Conservation (phyloP, 2,113 vertebrate genomes). For the Mystacornis crossleyi region DNA sequence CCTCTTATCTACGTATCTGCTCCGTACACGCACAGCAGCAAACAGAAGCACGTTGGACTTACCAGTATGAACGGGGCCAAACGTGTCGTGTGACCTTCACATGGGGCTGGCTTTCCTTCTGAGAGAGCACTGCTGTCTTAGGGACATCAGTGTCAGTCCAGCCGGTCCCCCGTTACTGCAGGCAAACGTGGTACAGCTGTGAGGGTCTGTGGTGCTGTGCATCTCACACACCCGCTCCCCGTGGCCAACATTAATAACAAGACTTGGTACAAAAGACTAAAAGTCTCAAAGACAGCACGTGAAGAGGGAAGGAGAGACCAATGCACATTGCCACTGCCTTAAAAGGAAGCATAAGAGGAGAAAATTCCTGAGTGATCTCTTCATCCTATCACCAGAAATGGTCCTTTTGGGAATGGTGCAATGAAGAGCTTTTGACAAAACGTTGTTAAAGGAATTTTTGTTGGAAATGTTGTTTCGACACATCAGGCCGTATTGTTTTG, state of each 20-base stretch:
- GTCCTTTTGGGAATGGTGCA: background rate
- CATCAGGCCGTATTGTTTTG: slow-evolving; percentile 25
- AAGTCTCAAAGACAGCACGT: background rate
- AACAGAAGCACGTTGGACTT: background rate
- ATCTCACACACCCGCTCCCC: background rate
- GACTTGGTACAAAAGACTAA: background rate
- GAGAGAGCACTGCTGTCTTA: background rate
- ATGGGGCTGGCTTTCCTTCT: background rate
- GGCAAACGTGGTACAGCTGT: background rate
- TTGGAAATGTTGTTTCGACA: slow-evolving; percentile 13
- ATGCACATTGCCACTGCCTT: background rate
- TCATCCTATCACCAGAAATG: background rate
- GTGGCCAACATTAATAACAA: background rate
- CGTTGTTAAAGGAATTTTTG: slow-evolving; percentile 18
- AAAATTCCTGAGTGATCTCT: background rate
- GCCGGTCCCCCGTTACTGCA: background rate
- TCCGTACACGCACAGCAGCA: background rate
- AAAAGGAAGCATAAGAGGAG: background rate
- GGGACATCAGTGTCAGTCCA: background rate
- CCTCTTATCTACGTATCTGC: background rate
- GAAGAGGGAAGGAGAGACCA: background rate
- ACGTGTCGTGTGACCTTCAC: accelerated
- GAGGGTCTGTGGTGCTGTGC: background rate
- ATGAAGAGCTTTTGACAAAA: slow-evolving; percentile 6
- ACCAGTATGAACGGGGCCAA: background rate